These are phyloP conservation scores for Grammomys dolichurus DNA, from an alignment of 2,113 vertebrate species.

Conservation along the genomic window DNA sequence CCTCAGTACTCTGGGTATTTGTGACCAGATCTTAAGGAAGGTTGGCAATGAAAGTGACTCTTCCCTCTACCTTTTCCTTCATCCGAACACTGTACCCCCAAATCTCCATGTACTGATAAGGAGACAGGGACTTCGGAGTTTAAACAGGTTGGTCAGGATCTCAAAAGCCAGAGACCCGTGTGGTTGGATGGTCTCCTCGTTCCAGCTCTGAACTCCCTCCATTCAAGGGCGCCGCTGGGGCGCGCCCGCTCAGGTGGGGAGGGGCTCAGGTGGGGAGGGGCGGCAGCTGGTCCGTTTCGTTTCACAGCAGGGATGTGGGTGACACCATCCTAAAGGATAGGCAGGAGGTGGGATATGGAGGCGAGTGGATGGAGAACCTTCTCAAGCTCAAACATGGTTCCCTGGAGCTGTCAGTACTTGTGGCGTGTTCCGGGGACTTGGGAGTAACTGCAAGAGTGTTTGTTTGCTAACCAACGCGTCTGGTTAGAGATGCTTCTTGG, in stretches of 20 bases:
- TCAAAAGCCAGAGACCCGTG: background rate
- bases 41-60: background rate
- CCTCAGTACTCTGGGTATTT: background rate
- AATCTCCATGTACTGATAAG: background rate
- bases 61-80: background rate
- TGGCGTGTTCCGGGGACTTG: background rate
- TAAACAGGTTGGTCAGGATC: background rate
- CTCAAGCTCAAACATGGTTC: background rate
- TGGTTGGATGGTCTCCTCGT: background rate
- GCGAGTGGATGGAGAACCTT: background rate
- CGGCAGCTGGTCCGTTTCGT: background rate
- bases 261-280: no score
- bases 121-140: conserved; percentile 18
- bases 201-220: background rate
- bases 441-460: background rate
- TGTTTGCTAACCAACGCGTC: background rate
- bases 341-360: background rate
- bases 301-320: background rate
- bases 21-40: background rate
- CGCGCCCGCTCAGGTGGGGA: background rate
- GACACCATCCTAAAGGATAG: background rate
- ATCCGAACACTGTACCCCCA: background rate
- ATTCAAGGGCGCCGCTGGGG: background rate
- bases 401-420: conserved; percentile 15
- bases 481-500: background rate